These are phyloP conservation scores for Cydia splendana DNA, from an alignment of 1,140 invertebrate genomes.

Conservation along the genomic window DNA sequence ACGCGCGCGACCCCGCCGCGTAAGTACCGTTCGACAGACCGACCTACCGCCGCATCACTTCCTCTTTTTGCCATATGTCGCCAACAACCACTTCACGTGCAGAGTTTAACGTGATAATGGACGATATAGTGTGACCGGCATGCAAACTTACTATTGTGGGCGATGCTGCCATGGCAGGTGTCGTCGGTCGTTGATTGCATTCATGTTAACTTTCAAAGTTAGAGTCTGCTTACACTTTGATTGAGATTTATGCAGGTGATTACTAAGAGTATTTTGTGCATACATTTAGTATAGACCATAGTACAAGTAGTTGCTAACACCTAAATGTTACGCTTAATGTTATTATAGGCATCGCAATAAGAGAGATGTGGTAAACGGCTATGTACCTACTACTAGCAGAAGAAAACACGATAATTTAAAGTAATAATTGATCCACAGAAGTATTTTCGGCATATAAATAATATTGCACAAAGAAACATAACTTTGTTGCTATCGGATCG, in stretches of 20 bases:
- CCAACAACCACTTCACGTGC: neutral
- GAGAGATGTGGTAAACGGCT: neutral
- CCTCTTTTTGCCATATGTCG: neutral
- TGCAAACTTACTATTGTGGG: neutral
- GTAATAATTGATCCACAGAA: too few relatives aligned
- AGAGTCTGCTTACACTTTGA: neutral
- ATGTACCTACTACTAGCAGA: too few relatives aligned
- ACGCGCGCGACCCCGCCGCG: constrained; percentile 79
- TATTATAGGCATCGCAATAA: neutral
- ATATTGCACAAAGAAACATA: too few relatives aligned
- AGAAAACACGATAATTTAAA: too few relatives aligned
- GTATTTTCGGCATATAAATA: too few relatives aligned
- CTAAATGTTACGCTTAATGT: neutral
- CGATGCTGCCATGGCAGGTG: neutral
- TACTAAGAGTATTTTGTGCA: neutral
- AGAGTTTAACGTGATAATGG: neutral
- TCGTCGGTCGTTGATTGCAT: neutral
- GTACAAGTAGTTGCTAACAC: neutral
- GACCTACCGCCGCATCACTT: neutral
- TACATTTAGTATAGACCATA: neutral
- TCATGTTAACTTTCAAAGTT: neutral
- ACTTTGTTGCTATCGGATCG: too few relatives aligned
- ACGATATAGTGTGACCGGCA: neutral
- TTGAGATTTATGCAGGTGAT: neutral
- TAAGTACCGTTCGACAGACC: constrained; percentile 49